phyloP scores from a whole-genome alignment of 2,888 invertebrate species.

The Leptogaster cylindrica region DNA sequence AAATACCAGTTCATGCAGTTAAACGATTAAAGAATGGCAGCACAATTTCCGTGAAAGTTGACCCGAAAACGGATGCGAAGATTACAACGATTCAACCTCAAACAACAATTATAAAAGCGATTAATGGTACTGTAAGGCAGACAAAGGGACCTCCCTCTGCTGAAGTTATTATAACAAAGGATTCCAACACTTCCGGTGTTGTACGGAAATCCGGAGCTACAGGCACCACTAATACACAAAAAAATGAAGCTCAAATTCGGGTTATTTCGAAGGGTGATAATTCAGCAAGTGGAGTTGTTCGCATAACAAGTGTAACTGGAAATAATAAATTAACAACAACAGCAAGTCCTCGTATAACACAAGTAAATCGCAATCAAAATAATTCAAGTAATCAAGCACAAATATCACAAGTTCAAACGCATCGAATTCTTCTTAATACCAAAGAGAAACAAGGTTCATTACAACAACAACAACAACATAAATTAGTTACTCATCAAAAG shows the following conservation, averaged over 20 bases:
- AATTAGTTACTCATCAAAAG: too few relatives aligned
- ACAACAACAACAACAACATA: too few relatives aligned
- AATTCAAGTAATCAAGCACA: too few relatives aligned
- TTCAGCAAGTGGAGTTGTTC: conserved; percentile 57
- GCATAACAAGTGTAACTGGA: conserved; percentile 54
- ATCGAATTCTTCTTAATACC: conserved; percentile 40
- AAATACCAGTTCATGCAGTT: conserved; percentile 64
- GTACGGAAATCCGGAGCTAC: conserved; percentile 58
- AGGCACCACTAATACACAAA: conserved; percentile 52
- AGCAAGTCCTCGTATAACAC: conserved; percentile 23
- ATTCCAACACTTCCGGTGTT: conserved; percentile 56
- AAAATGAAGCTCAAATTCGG: conserved; percentile 59
- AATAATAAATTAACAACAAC: too few relatives aligned
- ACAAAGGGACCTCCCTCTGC: conserved; percentile 54
- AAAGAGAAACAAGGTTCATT: too few relatives aligned
- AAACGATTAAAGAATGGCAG: conserved; percentile 63
- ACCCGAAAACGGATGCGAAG: conserved; percentile 55
- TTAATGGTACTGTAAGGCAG: conserved; percentile 55
- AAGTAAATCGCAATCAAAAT: background rate
- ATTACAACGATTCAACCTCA: conserved; percentile 41
- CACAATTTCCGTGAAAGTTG: conserved; percentile 50
- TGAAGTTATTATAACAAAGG: conserved; percentile 60
- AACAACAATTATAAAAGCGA: conserved; percentile 49
- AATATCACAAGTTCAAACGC: conserved; percentile 39
- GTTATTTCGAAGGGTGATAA: conserved; percentile 58